These are phyloP conservation scores for Odobenus rosmarus DNA, from an alignment of 2,113 vertebrate genomes.

Conservation along the genomic window DNA sequence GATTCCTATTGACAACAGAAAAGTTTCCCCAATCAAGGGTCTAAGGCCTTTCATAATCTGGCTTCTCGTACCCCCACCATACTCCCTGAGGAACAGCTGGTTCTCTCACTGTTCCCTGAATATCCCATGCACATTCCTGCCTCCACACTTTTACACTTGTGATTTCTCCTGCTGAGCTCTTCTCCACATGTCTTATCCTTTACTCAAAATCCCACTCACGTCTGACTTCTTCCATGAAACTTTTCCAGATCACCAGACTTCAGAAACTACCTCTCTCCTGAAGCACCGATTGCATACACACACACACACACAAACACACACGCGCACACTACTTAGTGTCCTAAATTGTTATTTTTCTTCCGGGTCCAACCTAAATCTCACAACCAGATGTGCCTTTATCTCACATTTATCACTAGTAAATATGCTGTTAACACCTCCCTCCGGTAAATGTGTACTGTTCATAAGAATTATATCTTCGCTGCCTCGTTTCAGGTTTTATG, in stretches of 20 bases:
- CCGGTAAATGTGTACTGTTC: background rate
- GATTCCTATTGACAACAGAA: background rate
- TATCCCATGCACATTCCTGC: background rate
- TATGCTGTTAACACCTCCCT: background rate
- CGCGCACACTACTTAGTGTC: too few relatives aligned
- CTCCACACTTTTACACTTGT: background rate
- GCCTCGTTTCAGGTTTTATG: background rate
- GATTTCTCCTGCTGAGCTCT: conserved; percentile 12
- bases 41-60: background rate
- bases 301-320: background rate
- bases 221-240: background rate
- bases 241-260: background rate
- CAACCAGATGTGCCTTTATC: background rate
- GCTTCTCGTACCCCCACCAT: background rate
- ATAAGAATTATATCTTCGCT: conserved; percentile 1
- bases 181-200: background rate
- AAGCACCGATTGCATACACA: background rate
- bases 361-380: background rate
- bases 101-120: background rate
- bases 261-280: background rate
- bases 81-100: background rate
- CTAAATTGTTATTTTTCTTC: background rate
- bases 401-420: background rate
- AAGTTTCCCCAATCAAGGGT: background rate
- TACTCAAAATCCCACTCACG: background rate